These are phyloP conservation scores for Gastrophryne carolinensis DNA, from an alignment of 2,797 vertebrate genomes.

Conservation along the genomic window DNA sequence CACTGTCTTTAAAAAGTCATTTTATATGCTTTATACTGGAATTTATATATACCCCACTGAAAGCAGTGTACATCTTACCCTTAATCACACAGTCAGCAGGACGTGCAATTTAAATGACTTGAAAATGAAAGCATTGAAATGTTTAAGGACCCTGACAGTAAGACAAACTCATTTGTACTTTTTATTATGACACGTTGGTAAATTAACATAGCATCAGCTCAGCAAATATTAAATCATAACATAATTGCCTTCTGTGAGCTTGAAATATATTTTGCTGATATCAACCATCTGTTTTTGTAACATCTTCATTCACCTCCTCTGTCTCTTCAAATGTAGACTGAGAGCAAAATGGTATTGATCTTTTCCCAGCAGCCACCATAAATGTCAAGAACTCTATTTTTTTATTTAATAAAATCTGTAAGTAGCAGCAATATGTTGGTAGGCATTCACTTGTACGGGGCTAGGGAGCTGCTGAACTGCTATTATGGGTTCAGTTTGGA, in stretches of 20 bases:
- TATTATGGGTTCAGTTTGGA: not conserved
- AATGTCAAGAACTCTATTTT: constrained; percentile 23
- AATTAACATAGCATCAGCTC: constrained; percentile 40
- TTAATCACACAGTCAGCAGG: constrained; percentile 26
- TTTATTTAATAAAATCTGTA: constrained; percentile 25
- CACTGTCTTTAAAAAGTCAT: constrained; percentile 12
- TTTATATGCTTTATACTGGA: constrained; percentile 11
- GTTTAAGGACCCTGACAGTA: constrained; percentile 30
- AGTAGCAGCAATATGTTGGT: not conserved
- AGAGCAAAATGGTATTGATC: constrained; percentile 35
- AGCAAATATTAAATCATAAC: constrained; percentile 43
- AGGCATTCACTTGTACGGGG: not conserved
- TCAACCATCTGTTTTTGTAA: constrained; percentile 31
- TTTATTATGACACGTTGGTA: constrained; percentile 37
- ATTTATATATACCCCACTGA: constrained; percentile 10
- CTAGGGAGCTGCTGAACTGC: constrained; percentile 10
- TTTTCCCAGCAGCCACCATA: constrained; percentile 38
- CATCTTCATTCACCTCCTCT: constrained; percentile 12
- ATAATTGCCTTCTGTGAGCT: constrained; percentile 33
- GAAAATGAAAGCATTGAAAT: too few species aligned
- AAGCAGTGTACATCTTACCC: not conserved
- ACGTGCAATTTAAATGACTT: constrained; percentile 15
- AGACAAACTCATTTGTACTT: constrained; percentile 39
- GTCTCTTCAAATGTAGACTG: constrained; percentile 31
- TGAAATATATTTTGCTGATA: constrained; percentile 44